Evolutionary conservation across 1,140 invertebrate species (phyloP).

Genomic region (Scaptomyza graminum): DNA sequence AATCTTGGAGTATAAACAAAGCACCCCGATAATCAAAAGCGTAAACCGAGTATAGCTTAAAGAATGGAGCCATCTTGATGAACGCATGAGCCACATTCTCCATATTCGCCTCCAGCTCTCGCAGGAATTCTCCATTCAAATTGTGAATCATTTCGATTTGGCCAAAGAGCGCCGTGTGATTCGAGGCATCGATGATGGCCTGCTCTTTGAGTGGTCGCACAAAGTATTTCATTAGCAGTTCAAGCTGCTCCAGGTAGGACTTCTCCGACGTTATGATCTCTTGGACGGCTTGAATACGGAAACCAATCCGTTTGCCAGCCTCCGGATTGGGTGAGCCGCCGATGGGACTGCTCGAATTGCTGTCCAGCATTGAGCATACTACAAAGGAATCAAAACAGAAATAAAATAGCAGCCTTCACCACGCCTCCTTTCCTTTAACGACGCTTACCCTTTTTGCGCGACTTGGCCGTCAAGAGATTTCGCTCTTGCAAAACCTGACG

Average conservation of each 20-base stretch:
- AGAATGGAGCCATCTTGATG: constrained; percentile 89
- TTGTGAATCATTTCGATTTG: constrained; percentile 90
- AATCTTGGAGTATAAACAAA: constrained; percentile 85
- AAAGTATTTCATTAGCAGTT: constrained; percentile 88
- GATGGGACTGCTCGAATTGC: constrained; percentile 70
- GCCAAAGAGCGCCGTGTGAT: constrained; percentile 87
- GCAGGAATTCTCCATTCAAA: constrained; percentile 88
- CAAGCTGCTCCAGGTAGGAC: constrained; percentile 88
- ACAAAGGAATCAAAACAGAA: constrained; percentile 1
- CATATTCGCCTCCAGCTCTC: constrained; percentile 86
- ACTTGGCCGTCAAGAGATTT: constrained; percentile 87
- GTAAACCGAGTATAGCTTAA: constrained; percentile 91
- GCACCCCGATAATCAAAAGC: constrained; percentile 90
- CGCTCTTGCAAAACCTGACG: constrained; percentile 86
- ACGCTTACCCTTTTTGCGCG: constrained; percentile 85
- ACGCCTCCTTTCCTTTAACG: not conserved
- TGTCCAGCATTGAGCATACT: constrained; percentile 67
- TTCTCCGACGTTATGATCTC: constrained; percentile 90
- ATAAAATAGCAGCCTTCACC: not conserved
- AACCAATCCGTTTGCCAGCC: constrained; percentile 83
- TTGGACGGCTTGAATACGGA: constrained; percentile 86
- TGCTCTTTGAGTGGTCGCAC: constrained; percentile 87
- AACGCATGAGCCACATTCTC: constrained; percentile 88
- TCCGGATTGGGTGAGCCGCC: constrained; percentile 76
- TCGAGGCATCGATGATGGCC: constrained; percentile 86